Evolutionary conservation across 2,113 vertebrate species (phyloP), one percentile per base, ranked within the genome.

Genomic region (Gambusia affinis): DNA sequence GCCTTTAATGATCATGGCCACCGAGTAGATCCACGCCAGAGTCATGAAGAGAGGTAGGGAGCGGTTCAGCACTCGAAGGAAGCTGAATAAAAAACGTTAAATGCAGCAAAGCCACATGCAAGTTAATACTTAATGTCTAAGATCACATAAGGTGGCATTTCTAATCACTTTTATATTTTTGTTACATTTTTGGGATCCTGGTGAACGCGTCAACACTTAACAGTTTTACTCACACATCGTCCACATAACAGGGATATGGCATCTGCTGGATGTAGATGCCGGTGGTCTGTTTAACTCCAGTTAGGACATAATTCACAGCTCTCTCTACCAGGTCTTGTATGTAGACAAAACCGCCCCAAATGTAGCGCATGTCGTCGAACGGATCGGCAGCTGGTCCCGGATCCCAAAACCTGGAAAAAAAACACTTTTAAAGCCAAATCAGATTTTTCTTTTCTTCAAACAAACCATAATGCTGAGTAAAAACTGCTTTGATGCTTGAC

Each of bases 31-130:
- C 97, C 97, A 98, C 1, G 97, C 95, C 86, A 97, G 92, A 0
- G 94, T 97, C 95, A 98, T 95, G 89, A 98, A 97, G 57, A 98
- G 96, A 0, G 97, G 96, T 82, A 98, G 89, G 0, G 95, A 97
- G 66, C 95, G 94, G 85, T 96, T 96, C 82, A 96, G 88, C 68
- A 96, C 94, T 0, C 96, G 92, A 82, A 98, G 88, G 85, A 98
- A 97, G 64, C 97, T 98, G 91, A 27, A 60, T 37, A 33, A 1
- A 15, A 67, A 28, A 47, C 33, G 12, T 15, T 30, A 3, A 51
- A 51, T 39, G 3, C 8, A 6, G 42, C 35, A 11, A 37, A 37
- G 3, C 14, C 19, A 19, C 44, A 47, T 47, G 44, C 17, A 47
- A 5, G 17, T 4, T 17, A 47, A 24, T 0, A 54, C 22, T 22